phyloP scores from a whole-genome alignment of 1,140 invertebrate genomes.

The Hyles vespertilio region DNA sequence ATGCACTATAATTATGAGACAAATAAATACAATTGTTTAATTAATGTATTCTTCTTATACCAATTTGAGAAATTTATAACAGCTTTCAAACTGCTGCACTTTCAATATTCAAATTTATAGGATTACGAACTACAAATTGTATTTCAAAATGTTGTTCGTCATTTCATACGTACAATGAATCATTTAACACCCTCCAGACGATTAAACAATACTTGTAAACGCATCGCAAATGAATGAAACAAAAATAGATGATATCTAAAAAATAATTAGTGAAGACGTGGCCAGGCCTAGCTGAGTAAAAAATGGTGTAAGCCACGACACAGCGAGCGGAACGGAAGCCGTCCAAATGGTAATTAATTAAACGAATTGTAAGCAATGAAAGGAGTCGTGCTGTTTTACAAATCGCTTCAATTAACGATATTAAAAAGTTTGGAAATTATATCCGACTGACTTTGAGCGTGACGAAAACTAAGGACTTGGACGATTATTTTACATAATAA shows the following conservation, averaged over 20 bases:
- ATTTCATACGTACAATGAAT: too few relatives aligned
- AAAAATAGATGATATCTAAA: constrained; percentile 15
- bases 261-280: constrained; percentile 37
- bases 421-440: constrained; percentile 69
- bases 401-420: constrained; percentile 75
- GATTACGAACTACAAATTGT: too few relatives aligned
- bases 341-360: constrained; percentile 72
- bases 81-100: too few relatives aligned
- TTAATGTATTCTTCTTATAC: too few relatives aligned
- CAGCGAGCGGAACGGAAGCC: constrained; percentile 60
- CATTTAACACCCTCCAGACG: too few relatives aligned
- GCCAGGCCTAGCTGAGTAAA: constrained; percentile 42
- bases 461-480: constrained; percentile 27
- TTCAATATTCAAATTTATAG: too few relatives aligned
- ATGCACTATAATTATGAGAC: too few relatives aligned
- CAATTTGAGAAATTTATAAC: too few relatives aligned
- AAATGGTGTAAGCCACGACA: constrained; percentile 53
- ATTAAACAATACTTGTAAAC: neutral
- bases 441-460: constrained; percentile 43
- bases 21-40: too few relatives aligned
- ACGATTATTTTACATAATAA: neutral
- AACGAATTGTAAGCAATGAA: constrained; percentile 73
- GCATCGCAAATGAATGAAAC: neutral
- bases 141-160: too few relatives aligned
- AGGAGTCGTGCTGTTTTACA: constrained; percentile 75